These are phyloP conservation scores for Helostoma temminkii DNA, from an alignment of 2,797 vertebrate species.

Conservation along the genomic window DNA sequence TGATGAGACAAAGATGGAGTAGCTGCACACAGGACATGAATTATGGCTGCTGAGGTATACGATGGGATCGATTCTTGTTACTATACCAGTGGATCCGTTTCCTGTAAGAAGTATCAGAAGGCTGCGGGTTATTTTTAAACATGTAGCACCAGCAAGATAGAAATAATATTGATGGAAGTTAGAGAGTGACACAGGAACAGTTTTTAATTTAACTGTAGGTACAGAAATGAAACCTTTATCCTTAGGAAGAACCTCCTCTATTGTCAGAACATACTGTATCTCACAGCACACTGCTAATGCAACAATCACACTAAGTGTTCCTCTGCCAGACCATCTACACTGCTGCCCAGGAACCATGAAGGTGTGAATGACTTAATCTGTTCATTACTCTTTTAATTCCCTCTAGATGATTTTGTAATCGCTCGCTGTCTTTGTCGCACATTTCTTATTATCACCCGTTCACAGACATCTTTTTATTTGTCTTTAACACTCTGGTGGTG, in stretches of 20 bases:
- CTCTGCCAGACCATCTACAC: conserved; percentile 16
- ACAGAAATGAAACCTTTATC: neutral
- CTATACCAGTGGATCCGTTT: neutral
- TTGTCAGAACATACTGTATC: neutral
- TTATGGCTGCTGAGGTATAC: neutral
- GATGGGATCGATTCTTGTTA: neutral
- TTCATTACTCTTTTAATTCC: conserved; percentile 21
- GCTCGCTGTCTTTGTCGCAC: neutral
- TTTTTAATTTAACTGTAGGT: neutral
- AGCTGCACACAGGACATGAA: conserved; percentile 29
- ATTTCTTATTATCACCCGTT: conserved; percentile 7
- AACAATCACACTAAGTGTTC: conserved; percentile 1
- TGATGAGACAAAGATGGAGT: conserved; percentile 55
- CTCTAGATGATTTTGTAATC: neutral
- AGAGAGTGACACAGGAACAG: neutral
- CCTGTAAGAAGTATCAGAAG: too few species aligned
- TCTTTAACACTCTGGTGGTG: too few species aligned
- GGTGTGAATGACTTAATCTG: conserved; percentile 42
- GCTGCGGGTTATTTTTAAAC: neutral
- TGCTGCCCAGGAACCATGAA: conserved; percentile 16
- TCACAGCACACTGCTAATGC: too few species aligned
- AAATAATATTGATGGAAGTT: neutral
- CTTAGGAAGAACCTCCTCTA: neutral
- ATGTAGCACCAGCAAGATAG: neutral
- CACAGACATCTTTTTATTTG: neutral